These are phyloP conservation scores for Sparus aurata DNA, from an alignment of 2,797 vertebrate species.

Conservation along the genomic window DNA sequence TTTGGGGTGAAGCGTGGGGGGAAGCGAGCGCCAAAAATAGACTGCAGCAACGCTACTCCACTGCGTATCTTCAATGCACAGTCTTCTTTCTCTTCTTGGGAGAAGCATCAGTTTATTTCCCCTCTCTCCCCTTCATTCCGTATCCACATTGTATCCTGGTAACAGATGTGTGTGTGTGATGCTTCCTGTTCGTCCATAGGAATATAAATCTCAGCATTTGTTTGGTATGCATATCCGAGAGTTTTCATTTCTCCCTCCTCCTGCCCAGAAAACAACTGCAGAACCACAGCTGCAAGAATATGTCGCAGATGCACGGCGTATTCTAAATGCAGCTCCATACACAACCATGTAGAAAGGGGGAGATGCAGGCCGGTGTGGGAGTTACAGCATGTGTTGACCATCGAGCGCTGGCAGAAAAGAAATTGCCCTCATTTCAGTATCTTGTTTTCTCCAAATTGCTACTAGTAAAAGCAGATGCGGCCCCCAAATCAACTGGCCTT, in stretches of 20 bases:
- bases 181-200: constrained; percentile 48
- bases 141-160: constrained; percentile 66
- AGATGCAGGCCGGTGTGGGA: constrained; percentile 13
- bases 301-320: constrained; percentile 8
- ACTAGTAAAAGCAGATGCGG: constrained; percentile 74
- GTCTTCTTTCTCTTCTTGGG: constrained; percentile 45
- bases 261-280: background rate
- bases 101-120: constrained; percentile 52
- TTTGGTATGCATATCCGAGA: constrained; percentile 61
- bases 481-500: constrained; percentile 56
- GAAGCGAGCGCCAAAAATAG: constrained; percentile 59
- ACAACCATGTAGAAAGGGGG: constrained; percentile 24
- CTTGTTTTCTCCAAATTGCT: constrained; percentile 80
- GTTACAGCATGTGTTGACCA: constrained; percentile 54
- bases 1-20: constrained; percentile 33
- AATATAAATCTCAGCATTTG: constrained; percentile 69
- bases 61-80: constrained; percentile 50
- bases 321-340: constrained; percentile 45
- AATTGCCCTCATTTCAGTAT: constrained; percentile 76
- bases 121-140: constrained; percentile 40
- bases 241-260: constrained; percentile 44
- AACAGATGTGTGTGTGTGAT: constrained; percentile 52
- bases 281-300: constrained; percentile 45
- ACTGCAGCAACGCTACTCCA: constrained; percentile 46
- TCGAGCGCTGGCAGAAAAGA: constrained; percentile 56